Evolutionary conservation across 2,888 invertebrate species (phyloP), one percentile per base, ranked within the genome.

Genomic region (Campoplex nolae): DNA sequence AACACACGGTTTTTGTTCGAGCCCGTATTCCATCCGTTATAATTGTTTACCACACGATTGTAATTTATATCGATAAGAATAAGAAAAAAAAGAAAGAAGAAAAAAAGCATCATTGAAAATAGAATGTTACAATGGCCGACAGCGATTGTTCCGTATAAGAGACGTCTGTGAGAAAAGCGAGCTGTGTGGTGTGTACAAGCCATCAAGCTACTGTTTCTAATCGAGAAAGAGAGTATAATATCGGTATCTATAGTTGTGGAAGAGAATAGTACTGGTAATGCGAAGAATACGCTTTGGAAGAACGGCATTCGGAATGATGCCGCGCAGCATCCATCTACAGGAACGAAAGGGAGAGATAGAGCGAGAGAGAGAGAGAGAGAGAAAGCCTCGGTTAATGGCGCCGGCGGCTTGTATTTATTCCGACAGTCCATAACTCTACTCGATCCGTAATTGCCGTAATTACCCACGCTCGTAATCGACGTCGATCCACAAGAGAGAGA

Each of bases 381-480:
- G 68, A 65, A 48, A 85, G 74, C 58, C 80, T 75, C 75, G 84
- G 86, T 87, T 90, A 90, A 90, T 90, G 89, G 90, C 90, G 88
- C 89, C 90, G 90, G 86, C 90, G 90, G 86, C 89, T 90, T 90
- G 90, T 90, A 90, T 90, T 92, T 92, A 92, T 91, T 91, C 91
- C 91, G 89, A 89, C 91, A 92, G 91, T 91, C 91, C 91, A 90
- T 91, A 92, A 92, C 90, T 93, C 91, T 85, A 88, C 90, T 82
- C 82, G 88, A 92, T 91, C 88, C 88, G 89, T 92, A 91, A 92
- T 92, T 91, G 91, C 91, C 88, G 90, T 90, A 92, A 92, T 92
- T 91, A 89, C 86, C 77, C 77, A 85, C 75, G 81, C 83, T 84
- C 82, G 87, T 87, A 84, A 89, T 88, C 88, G 88, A 75, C 77